Percentiles rank a stretch among this genome's conserved stretches.
Evolutionary conservation across 2,797 vertebrate genomes (phyloP).

Genomic region (Anabacerthia variegaticeps): DNA sequence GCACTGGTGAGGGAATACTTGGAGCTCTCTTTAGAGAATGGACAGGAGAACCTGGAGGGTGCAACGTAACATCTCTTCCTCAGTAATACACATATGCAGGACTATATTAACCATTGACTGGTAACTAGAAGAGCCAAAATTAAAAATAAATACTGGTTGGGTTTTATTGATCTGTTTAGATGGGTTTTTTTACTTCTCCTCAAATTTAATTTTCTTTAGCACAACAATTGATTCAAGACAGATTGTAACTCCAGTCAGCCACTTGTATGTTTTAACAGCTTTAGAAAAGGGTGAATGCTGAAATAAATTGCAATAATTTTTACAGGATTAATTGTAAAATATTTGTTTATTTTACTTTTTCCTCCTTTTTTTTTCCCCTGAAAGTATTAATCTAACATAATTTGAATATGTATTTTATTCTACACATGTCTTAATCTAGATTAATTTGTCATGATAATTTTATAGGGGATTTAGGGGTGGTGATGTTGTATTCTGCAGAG

Average conservation of each 20-base stretch:
- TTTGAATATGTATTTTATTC: neutral
- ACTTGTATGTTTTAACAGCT: neutral
- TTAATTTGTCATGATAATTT: neutral
- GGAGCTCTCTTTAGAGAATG: neutral
- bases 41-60: neutral
- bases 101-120: neutral
- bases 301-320: neutral
- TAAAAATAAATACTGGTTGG: neutral
- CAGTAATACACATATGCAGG: neutral
- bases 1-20: neutral
- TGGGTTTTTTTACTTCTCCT: neutral
- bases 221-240: neutral
- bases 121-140: neutral
- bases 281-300: neutral
- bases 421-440: neutral
- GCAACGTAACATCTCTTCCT: neutral
- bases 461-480: neutral
- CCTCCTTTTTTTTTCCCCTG: rapidly evolving
- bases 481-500: neutral
- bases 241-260: neutral
- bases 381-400: neutral
- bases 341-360: neutral
- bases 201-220: neutral
- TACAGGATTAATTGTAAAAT: neutral
- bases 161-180: neutral